Base-by-base conservation (phyloP, 30 jellyfish, hydroid and myxozoan species). In the Catostylus mosaicus region DNA sequence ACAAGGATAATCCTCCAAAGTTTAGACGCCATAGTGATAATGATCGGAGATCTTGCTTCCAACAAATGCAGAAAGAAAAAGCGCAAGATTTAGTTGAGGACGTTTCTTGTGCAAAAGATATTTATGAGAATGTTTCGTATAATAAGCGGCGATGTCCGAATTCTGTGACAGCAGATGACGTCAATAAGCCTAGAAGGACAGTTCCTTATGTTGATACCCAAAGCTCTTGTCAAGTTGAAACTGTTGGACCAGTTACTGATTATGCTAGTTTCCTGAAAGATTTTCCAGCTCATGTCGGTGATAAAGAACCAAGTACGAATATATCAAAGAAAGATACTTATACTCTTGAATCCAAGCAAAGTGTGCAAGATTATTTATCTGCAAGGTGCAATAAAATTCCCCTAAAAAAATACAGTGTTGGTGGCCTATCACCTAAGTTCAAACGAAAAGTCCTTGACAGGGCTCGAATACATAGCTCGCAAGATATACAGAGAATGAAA, bases 371-470 rank as follows among this genome's bases (percentile, higher is more conserved):
- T n/a, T 7, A 1, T 59, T 3, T 59, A 10, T 59, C 71, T n/a
- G 23, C 3, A 16, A 23, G 26, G 9, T 1, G 38, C 23, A 16
- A 2, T 8, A n/a, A 59, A 37, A 26, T 23, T 1, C 3, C 26
- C 1, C 3, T 22, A 27, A 23, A 26, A 1, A n/a, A 35, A 7
- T 59, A 18, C 38, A 59, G 3, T 59, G 23, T 59, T 37, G 23
- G 19, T 23, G 19, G 56, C 3, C 11, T 68, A 24, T 68, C 80
- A 10, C 80, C 80, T 5, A 68, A 68, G 26, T 7, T 68, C 38
- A 35, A 68, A 36, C 20, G 1, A 11, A 68, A 36, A 24, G 37
- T 34, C 35, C 34, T 68, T 33, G 77, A 31, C 8, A 68, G 19
- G 19, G 71, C 38, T 1, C 36, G 71, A 27, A 59, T 18, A 23